Evolutionary conservation across 2,888 invertebrate species (phyloP).

Genomic region (Saturnia japonica): DNA sequence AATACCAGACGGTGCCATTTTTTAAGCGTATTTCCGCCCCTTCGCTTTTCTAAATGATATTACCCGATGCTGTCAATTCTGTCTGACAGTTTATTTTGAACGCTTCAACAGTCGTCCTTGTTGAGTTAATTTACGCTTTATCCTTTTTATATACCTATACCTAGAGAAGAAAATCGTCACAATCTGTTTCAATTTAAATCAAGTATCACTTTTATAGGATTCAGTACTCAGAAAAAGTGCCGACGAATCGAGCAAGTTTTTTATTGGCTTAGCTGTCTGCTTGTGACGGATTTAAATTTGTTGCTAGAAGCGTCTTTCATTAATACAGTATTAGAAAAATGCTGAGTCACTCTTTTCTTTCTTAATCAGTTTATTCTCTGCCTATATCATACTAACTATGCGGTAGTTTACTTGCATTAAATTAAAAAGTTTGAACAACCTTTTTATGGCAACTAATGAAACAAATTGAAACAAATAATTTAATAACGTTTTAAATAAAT

Average conservation of each 20-base stretch:
- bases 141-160: neutral
- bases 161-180: neutral
- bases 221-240: conserved; percentile 31
- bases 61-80: conserved; percentile 16
- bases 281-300: conserved; percentile 18
- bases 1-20: neutral
- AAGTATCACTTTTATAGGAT: conserved; percentile 37
- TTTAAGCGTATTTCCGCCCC: conserved; percentile 6
- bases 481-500: too few species aligned
- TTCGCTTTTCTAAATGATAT: conserved; percentile 17
- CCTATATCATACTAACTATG: too few species aligned
- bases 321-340: neutral
- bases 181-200: conserved; percentile 41
- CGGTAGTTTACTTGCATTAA: too few species aligned
- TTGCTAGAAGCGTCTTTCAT: conserved; percentile 24
- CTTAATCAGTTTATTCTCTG: too few species aligned
- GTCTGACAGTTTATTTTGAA: conserved; percentile 19
- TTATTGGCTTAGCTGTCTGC: conserved; percentile 42
- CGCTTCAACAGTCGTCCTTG: neutral
- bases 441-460: too few species aligned
- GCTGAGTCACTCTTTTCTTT: neutral
- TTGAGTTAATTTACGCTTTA: neutral
- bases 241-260: conserved; percentile 43
- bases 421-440: too few species aligned
- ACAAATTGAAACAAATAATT: too few species aligned